Evolutionary conservation across 2,888 invertebrate genomes (phyloP).

Genomic region (Agrotis clavis): DNA sequence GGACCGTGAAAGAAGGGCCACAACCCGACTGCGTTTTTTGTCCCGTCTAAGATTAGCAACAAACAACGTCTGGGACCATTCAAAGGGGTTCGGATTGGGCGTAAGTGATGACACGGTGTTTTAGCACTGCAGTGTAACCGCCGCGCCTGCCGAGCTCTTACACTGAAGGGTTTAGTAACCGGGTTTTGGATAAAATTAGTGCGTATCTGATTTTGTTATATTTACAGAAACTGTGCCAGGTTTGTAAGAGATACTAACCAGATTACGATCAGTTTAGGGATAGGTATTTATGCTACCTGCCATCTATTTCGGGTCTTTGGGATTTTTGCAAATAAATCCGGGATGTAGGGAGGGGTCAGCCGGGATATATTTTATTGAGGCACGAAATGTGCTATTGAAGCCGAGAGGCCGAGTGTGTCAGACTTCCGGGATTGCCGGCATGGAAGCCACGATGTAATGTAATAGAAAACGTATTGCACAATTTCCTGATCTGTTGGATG

Average conservation of each 20-base stretch:
- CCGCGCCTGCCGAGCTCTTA: not conserved
- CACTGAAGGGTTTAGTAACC: constrained; percentile 23
- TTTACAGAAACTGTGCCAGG: constrained; percentile 41
- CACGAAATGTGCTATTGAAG: constrained; percentile 58
- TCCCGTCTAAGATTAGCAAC: constrained; percentile 86
- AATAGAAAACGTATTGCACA: constrained; percentile 82
- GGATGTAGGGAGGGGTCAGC: constrained; percentile 19
- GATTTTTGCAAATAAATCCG: constrained; percentile 21
- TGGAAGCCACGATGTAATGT: constrained; percentile 77
- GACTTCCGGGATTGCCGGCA: constrained; percentile 78
- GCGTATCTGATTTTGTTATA: constrained; percentile 23
- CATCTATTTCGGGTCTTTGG: constrained; percentile 1
- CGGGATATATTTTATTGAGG: constrained; percentile 47
- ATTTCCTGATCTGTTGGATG: constrained; percentile 75
- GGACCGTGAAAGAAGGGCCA: constrained; percentile 86
- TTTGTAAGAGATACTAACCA: constrained; percentile 48
- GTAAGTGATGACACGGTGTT: constrained; percentile 42
- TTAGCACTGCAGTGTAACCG: constrained; percentile 17
- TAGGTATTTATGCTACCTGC: constrained; percentile 27
- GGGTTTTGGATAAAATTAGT: constrained; percentile 30
- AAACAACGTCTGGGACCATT: constrained; percentile 80
- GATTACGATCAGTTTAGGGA: constrained; percentile 26
- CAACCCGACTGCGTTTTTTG: constrained; percentile 85
- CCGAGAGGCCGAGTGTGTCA: constrained; percentile 66
- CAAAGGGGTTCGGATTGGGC: constrained; percentile 68